phyloP scores from a whole-genome alignment of 2,888 invertebrate species.

The Leistus spinibarbis region DNA sequence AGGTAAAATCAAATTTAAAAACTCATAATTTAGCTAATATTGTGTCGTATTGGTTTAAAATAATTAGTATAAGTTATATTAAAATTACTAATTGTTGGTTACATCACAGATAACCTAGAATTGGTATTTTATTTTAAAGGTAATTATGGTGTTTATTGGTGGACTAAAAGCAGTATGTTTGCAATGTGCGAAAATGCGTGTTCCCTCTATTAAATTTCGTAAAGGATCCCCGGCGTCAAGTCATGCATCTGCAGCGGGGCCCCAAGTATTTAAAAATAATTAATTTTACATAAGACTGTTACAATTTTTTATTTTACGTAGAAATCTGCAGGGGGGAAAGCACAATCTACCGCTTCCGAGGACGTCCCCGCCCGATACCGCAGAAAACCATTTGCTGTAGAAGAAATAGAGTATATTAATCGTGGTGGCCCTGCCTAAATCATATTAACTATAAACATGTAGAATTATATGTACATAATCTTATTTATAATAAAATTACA shows the following conservation, averaged over 20 bases:
- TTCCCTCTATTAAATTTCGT: slow-evolving; percentile 29
- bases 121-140: not conserved
- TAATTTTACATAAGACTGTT: not conserved
- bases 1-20: too few relatives aligned
- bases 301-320: not conserved
- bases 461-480: slow-evolving; percentile 19
- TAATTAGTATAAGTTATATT: too few relatives aligned
- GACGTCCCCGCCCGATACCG: slow-evolving; percentile 53
- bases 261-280: slow-evolving; percentile 3
- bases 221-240: slow-evolving; percentile 8
- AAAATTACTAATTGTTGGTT: slow-evolving; percentile 2
- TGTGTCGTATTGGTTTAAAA: too few relatives aligned
- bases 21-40: too few relatives aligned
- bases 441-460: slow-evolving; percentile 4
- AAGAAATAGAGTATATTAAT: slow-evolving; percentile 56
- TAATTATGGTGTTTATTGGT: slow-evolving; percentile 15
- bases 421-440: slow-evolving; percentile 51
- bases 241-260: not conserved
- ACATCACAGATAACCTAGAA: slow-evolving; percentile 27
- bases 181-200: slow-evolving; percentile 20
- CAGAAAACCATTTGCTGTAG: slow-evolving; percentile 51
- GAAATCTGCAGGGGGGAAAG: not conserved
- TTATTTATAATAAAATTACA: slow-evolving; percentile 22
- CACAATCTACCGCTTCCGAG: not conserved
- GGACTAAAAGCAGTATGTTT: slow-evolving; percentile 1